Evolutionary conservation across 2,888 invertebrate species (phyloP).

Genomic region (Cyclophora punctaria): DNA sequence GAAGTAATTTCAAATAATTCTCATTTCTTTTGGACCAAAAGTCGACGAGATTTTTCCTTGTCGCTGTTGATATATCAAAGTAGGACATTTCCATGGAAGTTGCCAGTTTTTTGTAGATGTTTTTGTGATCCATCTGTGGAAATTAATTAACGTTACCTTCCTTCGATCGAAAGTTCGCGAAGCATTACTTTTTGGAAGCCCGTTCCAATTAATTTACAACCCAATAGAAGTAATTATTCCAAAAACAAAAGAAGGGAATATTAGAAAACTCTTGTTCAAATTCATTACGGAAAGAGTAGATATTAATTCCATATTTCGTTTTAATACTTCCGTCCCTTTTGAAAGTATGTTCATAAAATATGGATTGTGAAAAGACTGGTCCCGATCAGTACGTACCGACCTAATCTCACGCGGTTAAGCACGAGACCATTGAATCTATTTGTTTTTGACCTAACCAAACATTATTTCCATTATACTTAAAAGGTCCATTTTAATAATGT

Average conservation of each 20-base stretch:
- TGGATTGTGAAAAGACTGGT: too few relatives aligned
- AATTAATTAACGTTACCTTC: background rate
- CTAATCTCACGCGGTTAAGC: conserved; percentile 1
- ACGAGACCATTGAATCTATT: conserved; percentile 9
- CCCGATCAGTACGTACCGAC: background rate
- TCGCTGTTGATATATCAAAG: conserved; percentile 45
- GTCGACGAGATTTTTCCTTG: conserved; percentile 34
- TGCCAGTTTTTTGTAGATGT: conserved; percentile 41
- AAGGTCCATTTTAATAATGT: background rate
- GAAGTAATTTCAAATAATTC: conserved; percentile 38
- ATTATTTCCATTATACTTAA: conserved; percentile 5
- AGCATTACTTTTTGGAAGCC: too few relatives aligned
- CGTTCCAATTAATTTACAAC: too few relatives aligned
- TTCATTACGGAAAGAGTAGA: too few relatives aligned
- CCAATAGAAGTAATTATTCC: too few relatives aligned
- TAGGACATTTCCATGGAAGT: conserved; percentile 45
- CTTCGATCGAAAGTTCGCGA: too few relatives aligned
- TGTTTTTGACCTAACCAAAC: conserved; percentile 10
- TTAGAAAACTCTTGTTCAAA: too few relatives aligned
- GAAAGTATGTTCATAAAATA: too few relatives aligned
- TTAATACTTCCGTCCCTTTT: too few relatives aligned
- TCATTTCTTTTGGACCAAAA: conserved; percentile 43
- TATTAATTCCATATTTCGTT: too few relatives aligned
- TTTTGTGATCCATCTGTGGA: conserved; percentile 33
- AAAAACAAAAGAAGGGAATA: too few relatives aligned